Conservation (phyloP, 2,888 invertebrate species). For the Acronicta psi region DNA sequence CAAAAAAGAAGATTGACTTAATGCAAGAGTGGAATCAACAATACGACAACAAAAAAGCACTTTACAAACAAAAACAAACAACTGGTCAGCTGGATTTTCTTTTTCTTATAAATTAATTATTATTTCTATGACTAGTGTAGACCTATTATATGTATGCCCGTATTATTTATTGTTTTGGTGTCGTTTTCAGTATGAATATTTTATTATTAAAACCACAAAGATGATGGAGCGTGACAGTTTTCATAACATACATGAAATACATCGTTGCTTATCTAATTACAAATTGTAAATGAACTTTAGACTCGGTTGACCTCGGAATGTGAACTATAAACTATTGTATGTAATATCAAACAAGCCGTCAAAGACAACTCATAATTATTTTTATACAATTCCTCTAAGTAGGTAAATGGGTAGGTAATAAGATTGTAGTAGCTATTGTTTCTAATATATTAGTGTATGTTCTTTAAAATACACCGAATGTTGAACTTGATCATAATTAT, state of each 20-base stretch:
- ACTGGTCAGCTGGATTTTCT: too few species aligned
- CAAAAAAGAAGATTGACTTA: too few species aligned
- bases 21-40: too few species aligned
- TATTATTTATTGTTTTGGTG: too few species aligned
- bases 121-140: too few species aligned
- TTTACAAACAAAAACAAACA: too few species aligned
- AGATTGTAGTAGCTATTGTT: too few species aligned
- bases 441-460: too few species aligned
- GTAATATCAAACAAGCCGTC: slow-evolving; percentile 25
- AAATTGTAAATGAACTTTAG: slow-evolving; percentile 47
- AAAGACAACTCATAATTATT: slow-evolving; percentile 31
- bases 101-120: too few species aligned
- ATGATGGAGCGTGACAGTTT: slow-evolving; percentile 8
- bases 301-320: slow-evolving; percentile 32
- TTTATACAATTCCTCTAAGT: slow-evolving; percentile 5
- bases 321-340: slow-evolving; percentile 35
- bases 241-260: background rate
- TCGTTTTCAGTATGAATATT: background rate
- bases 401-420: background rate
- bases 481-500: background rate
- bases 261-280: slow-evolving; percentile 18
- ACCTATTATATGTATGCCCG: too few species aligned
- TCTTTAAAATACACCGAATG: background rate
- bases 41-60: too few species aligned
- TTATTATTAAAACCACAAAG: background rate